Evolutionary conservation across 1,140 invertebrate species (phyloP).

Genomic region (Metaphire vulgaris): DNA sequence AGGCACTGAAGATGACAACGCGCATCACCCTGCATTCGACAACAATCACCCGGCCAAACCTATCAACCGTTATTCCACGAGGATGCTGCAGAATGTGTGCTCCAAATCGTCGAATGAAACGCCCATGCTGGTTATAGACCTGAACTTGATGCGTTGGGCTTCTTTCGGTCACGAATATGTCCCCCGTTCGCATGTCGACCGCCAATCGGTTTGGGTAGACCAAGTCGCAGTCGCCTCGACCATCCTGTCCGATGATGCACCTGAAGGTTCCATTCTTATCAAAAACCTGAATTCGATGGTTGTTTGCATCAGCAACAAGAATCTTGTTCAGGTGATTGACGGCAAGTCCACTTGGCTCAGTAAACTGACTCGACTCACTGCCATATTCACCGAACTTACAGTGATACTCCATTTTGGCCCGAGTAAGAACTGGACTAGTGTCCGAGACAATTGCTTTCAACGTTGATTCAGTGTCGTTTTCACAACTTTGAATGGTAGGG

Average conservation of each 20-base stretch:
- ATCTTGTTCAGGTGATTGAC: constrained; percentile 99
- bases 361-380: constrained; percentile 83
- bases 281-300: constrained; percentile 94
- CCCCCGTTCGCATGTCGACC: constrained; percentile 90
- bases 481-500: neutral
- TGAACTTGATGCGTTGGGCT: constrained; percentile 95
- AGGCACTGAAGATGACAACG: constrained; percentile 97
- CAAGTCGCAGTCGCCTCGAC: constrained; percentile 84
- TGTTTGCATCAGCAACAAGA: constrained; percentile 99
- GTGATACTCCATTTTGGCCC: constrained; percentile 99
- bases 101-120: constrained; percentile 97
- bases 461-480: neutral
- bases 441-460: neutral
- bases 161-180: constrained; percentile 97
- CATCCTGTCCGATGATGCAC: neutral
- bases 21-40: constrained; percentile 99
- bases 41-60: constrained; percentile 94
- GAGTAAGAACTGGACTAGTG: constrained; percentile 59
- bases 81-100: constrained; percentile 98
- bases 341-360: constrained; percentile 95
- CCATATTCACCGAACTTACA: constrained; percentile 99
- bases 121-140: constrained; percentile 98
- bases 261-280: constrained; percentile 77
- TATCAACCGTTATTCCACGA: constrained; percentile 86
- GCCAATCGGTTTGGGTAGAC: constrained; percentile 97